Percentiles rank a stretch among this genome's conserved stretches.
These are phyloP conservation scores for Hyperoodon ampullatus DNA, from an alignment of 2,113 vertebrate species.

Conservation along the genomic window DNA sequence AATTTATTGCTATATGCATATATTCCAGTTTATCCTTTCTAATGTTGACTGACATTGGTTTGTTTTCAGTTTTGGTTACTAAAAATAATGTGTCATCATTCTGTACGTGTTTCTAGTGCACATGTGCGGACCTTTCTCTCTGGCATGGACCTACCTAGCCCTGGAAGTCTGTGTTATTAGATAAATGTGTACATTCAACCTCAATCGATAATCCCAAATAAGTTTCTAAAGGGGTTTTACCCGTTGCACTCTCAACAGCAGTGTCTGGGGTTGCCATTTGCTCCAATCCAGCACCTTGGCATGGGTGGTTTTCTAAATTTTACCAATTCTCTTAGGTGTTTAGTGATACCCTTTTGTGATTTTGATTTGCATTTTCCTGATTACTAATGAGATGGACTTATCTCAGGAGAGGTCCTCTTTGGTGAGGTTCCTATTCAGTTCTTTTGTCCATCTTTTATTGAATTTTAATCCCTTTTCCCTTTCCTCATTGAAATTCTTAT, in stretches of 20 bases:
- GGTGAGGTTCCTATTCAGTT: neutral
- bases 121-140: neutral
- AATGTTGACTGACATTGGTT: neutral
- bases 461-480: neutral
- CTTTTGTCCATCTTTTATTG: neutral
- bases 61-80: neutral
- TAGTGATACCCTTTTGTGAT: neutral
- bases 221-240: neutral
- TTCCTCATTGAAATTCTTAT: neutral
- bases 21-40: neutral
- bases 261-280: neutral
- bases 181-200: fast-evolving
- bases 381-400: neutral
- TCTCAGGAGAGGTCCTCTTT: neutral
- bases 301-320: neutral
- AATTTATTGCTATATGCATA: fast-evolving
- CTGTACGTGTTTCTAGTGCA: fast-evolving
- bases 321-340: neutral
- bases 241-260: fast-evolving
- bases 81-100: neutral
- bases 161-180: neutral
- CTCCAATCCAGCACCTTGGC: neutral
- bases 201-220: no score
- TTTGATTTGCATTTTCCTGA: neutral
- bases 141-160: fast-evolving